Evolutionary conservation across 2,113 vertebrate species (phyloP).

Genomic region (Corythoichthys intestinalis): DNA sequence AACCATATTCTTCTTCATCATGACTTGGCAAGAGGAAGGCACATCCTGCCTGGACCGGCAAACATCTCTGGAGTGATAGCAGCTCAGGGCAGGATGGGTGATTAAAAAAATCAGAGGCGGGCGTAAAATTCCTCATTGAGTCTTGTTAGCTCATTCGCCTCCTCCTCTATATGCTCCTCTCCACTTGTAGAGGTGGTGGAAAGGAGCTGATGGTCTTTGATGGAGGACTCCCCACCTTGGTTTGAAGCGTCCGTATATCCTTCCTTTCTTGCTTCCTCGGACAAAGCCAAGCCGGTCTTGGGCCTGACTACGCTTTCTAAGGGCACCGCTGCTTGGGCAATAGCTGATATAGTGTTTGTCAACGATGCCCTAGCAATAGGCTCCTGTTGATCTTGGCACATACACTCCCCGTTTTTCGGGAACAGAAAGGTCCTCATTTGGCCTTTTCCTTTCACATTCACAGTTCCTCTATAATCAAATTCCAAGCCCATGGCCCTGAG

Average conservation of each 20-base stretch:
- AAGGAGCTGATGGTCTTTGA: constrained; percentile 47
- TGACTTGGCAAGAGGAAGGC: constrained; percentile 18
- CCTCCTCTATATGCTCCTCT: constrained; percentile 63
- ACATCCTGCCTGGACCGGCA: constrained; percentile 16
- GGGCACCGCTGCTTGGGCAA: constrained; percentile 17
- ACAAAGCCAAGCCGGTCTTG: constrained; percentile 23
- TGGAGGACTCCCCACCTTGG: constrained; percentile 41
- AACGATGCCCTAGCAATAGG: constrained; percentile 78
- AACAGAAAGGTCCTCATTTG: constrained; percentile 99
- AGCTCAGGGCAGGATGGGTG: constrained; percentile 8
- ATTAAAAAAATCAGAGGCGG: constrained; percentile 75
- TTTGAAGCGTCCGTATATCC: constrained; percentile 66
- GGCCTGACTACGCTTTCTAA: constrained; percentile 28
- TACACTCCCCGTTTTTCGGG: constrained; percentile 82
- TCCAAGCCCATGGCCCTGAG: constrained; percentile 90
- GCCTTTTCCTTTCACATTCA: constrained; percentile 97
- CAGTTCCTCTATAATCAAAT: constrained; percentile 96
- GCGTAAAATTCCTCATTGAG: constrained; percentile 81
- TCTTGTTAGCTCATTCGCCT: constrained; percentile 79
- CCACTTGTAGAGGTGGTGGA: constrained; percentile 31
- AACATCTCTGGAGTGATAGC: constrained; percentile 26
- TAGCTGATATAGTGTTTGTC: constrained; percentile 71
- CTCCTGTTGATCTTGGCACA: constrained; percentile 78
- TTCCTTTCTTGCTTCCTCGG: constrained; percentile 48
- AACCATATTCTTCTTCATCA: constrained; percentile 18